Base-by-base conservation (phyloP, 2,888 invertebrate species). In the Caradrina kadenii region DNA sequence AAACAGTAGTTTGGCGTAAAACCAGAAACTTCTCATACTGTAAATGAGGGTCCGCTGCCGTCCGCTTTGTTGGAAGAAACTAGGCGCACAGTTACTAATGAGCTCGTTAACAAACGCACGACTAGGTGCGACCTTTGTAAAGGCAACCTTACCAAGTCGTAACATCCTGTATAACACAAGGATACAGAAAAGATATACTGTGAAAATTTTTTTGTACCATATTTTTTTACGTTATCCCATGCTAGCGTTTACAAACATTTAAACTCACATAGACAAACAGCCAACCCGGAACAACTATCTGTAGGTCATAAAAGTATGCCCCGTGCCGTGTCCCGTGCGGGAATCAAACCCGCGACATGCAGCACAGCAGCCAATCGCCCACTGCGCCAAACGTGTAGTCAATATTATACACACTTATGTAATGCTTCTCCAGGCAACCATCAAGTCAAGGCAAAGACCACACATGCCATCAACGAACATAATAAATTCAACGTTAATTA, bases 51-150 rank as follows among this genome's bases (percentile, higher is more conserved):
- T 58, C 26, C 22, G 50, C 74, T 79, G 60, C 50, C 11, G 61
- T 58, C 26, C 22, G 50, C 74, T 79, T 79, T 79, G 48, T 79
- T 61, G 48, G 19, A 55, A 63, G 59, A 67, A 49, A 63, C 80
- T 60, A 22, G 54, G 50, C 55, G 63, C 52, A 63, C 59, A 52
- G 59, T 42, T 74, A 63, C 76, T 76, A 76, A 76, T 75, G 76
- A 76, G 76, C 80, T 76, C 76, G 63, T 76, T 76, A 76, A 76
- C 66, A 79, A 74, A 63, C 67, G 80, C 75, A 80, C 66, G 75
- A 79, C 80, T 66, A 56, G 58, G 42, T 73, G 35, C 62, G 31
- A 50, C 62, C 66, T 76, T 79, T 80, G 80, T 76, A 75, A 56
- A 67, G 55, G 21, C 26, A 65, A 59, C 74, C 31, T 58, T 35